Base-by-base conservation (phyloP, 2,797 vertebrate species). In the Syngnathus acus region DNA sequence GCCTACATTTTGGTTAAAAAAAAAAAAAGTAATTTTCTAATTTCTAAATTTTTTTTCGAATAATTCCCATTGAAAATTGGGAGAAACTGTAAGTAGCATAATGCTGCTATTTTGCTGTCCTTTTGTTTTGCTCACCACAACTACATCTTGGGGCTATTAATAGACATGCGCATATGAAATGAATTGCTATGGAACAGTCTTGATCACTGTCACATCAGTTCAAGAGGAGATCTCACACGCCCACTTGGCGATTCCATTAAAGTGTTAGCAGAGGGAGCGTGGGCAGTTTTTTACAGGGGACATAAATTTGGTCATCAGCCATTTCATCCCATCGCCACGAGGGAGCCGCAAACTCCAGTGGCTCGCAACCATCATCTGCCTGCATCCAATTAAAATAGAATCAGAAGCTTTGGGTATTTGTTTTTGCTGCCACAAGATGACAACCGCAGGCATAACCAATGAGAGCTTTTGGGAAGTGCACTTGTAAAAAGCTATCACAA, bases 261-360 rank as follows among this genome's bases (percentile, higher is more conserved):
- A 85, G 79, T 74, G 80, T 73, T 79, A 82, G 83, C 87, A 87
- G 88, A 86, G 84, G 89, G 87, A 87, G 87, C 81, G 85, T 85
- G 83, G 87, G 88, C 63, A 76, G 85, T 80, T 82, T 69, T 80
- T 82, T 75, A 72, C 75, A 75, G 73, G 72, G 80, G 79, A 82
- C 78, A 75, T 81, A 65, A 75, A 85, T 82, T 83, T 88, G 88
- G 85, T 75, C 81, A 77, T 80, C 82, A 80, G 73, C 74, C 68
- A 68, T 80, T 75, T 86, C 74, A 72, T 70, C 75, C 69, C 50
- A 68, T 80, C 76, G 78, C 74, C 66, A 61, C 65, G 37, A 76
- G 65, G 64, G 67, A 67, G 39, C 71, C 58, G 71, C 72, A 68
- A 65, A 84, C 71, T 69, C 2, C 9, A 65, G 64, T 38, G 48